A percentile compares a stretch with the other conserved stretches of the same genome.
phyloP scores from a whole-genome alignment of 2,113 vertebrate species.

The Macrotus californicus region DNA sequence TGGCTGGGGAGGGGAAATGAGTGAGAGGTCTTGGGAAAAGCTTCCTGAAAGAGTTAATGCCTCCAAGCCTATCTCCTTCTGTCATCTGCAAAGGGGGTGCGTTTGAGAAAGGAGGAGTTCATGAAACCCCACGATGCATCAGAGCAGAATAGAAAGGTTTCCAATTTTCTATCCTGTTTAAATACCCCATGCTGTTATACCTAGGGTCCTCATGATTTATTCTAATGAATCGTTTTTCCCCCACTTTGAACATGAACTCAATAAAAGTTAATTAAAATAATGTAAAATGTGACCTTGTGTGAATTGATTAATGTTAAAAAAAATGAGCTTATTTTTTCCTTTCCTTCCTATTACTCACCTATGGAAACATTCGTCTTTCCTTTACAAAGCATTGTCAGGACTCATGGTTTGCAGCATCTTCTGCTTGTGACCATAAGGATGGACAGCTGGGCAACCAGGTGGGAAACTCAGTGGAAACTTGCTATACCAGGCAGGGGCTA shows the following conservation, averaged over 20 bases:
- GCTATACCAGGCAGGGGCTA: background rate
- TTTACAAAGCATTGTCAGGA: background rate
- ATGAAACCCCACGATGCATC: background rate
- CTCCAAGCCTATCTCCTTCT: background rate
- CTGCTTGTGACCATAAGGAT: background rate
- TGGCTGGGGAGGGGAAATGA: background rate
- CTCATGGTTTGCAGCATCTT: background rate
- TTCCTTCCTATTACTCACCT: background rate
- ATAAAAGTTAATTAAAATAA: constrained; percentile 73
- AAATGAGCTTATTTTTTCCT: background rate
- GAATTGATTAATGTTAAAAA: constrained; percentile 60
- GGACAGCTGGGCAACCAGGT: background rate
- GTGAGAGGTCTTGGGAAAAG: background rate
- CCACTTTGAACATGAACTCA: constrained; percentile 63
- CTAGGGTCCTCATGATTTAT: constrained; percentile 24
- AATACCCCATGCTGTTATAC: background rate
- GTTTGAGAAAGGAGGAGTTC: constrained; percentile 21
- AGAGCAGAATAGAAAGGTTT: background rate
- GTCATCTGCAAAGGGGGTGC: background rate
- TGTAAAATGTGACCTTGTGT: constrained; percentile 65
- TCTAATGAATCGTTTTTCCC: constrained; percentile 49
- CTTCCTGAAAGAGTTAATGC: background rate
- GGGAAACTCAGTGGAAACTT: background rate
- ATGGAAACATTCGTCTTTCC: background rate
- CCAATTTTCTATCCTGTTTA: constrained; percentile 1